A percentile compares a stretch with the other conserved stretches of the same genome.
Evolutionary conservation across 2,113 vertebrate genomes (phyloP).

Genomic region (Bos javanicus): DNA sequence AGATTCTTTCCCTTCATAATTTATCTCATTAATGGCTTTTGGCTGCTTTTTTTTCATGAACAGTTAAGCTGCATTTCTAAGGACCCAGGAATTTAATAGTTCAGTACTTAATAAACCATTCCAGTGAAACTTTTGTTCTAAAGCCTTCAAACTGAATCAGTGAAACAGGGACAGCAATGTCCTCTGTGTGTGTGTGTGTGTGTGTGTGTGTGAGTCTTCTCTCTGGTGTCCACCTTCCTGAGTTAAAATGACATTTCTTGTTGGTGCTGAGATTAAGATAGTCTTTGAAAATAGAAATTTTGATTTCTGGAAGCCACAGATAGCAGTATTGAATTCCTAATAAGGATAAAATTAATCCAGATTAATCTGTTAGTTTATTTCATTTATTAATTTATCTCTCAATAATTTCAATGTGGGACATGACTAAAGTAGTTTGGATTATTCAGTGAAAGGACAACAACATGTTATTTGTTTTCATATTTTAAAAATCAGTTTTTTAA

Average conservation of each 20-base stretch:
- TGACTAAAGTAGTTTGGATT: not conserved
- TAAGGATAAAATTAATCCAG: not conserved
- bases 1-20: constrained; percentile 16
- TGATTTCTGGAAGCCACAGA: not conserved
- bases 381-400: not conserved
- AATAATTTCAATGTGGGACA: not conserved
- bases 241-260: not conserved
- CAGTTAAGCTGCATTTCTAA: constrained; percentile 26
- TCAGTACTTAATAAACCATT: not conserved
- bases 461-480: not conserved
- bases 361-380: not conserved
- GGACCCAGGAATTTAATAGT: not conserved
- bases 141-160: not conserved
- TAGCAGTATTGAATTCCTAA: not conserved
- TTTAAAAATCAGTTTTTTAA: not conserved
- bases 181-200: not conserved
- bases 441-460: not conserved
- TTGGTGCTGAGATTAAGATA: not conserved
- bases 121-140: constrained; percentile 14
- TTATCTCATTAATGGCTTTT: constrained; percentile 36
- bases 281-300: not conserved
- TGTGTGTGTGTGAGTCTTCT: not conserved
- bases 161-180: not conserved
- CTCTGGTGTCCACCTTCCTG: not conserved
- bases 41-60: not conserved